phyloP scores from a whole-genome alignment of 2,113 vertebrate species.

The Seriola quinqueradiata region DNA sequence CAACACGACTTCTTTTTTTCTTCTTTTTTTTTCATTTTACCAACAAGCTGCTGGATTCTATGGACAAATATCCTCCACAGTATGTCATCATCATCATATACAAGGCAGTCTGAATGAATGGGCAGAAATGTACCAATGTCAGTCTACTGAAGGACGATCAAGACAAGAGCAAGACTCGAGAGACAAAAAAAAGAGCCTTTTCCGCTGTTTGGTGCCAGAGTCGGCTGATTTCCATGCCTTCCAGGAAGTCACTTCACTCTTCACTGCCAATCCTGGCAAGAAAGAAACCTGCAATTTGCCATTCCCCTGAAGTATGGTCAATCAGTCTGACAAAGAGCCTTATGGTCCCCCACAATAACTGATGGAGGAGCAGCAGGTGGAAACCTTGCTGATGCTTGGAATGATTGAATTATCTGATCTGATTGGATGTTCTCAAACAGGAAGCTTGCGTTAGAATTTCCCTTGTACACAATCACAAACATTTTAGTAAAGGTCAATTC shows the following conservation, averaged over 20 bases:
- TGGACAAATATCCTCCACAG: background rate
- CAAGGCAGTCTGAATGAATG: background rate
- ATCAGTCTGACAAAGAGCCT: constrained; percentile 18
- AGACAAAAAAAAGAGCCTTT: background rate
- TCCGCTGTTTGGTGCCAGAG: background rate
- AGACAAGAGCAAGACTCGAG: background rate
- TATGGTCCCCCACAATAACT: constrained; percentile 4
- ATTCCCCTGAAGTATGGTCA: background rate
- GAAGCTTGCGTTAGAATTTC: background rate
- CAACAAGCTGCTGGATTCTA: constrained; percentile 2
- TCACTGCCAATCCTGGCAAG: constrained; percentile 13
- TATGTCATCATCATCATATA: background rate
- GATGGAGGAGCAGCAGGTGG: background rate
- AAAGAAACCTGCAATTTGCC: background rate
- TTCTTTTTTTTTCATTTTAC: background rate
- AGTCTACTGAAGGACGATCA: too few relatives aligned
- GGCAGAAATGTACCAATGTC: background rate
- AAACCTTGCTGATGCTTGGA: constrained; percentile 4
- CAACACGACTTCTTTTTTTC: background rate
- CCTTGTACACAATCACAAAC: background rate
- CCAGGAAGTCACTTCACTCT: background rate
- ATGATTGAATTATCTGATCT: background rate
- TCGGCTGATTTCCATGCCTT: constrained; percentile 5
- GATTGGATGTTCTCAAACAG: background rate
- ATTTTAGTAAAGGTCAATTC: background rate